Conservation (phyloP, 2,888 invertebrate genomes). For the Cephus spinipes region DNA sequence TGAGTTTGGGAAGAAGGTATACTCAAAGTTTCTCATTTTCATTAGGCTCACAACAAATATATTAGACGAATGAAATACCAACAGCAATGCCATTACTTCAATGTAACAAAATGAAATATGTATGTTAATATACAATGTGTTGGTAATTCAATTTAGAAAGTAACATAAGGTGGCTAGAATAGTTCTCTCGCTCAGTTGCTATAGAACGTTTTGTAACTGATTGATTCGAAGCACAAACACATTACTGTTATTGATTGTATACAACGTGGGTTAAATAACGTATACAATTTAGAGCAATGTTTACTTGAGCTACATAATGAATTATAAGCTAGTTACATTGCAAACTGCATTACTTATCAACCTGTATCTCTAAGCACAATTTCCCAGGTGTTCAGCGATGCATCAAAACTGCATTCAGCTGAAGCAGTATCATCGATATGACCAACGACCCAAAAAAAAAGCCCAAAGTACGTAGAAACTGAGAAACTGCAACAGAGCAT, state of each 20-base stretch:
- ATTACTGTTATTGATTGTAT: background rate
- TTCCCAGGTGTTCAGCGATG: background rate
- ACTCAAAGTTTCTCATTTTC: constrained; percentile 25
- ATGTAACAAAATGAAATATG: background rate
- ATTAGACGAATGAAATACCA: background rate
- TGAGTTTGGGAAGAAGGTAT: constrained; percentile 24
- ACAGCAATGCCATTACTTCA: background rate
- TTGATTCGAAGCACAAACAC: background rate
- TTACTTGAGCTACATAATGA: background rate
- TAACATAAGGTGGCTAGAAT: background rate
- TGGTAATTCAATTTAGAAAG: background rate
- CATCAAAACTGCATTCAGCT: background rate
- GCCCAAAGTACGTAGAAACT: background rate
- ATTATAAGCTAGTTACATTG: background rate
- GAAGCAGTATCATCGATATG: background rate
- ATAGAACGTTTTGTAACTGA: background rate
- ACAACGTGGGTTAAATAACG: background rate
- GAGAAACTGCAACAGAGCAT: constrained; percentile 14
- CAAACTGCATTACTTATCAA: background rate
- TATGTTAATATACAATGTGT: background rate
- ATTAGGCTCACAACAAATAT: background rate
- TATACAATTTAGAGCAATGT: background rate
- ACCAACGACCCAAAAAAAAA: background rate
- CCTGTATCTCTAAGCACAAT: background rate
- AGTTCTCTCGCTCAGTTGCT: background rate